Base-by-base conservation (phyloP, 2,797 vertebrate genomes). In the Triplophysa yarkandensis region DNA sequence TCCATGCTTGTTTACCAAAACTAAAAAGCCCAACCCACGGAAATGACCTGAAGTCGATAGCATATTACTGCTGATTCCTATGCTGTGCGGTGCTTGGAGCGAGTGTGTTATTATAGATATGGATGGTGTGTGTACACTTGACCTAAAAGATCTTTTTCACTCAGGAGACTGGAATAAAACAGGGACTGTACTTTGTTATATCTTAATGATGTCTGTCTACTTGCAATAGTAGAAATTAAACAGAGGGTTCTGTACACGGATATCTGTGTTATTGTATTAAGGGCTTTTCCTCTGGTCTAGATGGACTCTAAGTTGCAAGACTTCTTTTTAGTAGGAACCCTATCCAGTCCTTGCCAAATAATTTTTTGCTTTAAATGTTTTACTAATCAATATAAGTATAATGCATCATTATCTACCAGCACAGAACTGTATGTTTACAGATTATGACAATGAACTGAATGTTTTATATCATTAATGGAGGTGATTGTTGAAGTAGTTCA, bases 91-190 rank as follows among this genome's bases (percentile, higher is more conserved):
- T 50, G 46, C 41, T 57, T 32, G 13, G 28, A 55, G 46, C 8
- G 34, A 61, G 61, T 60, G 55, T 68, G 23, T 60, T 71, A 34
- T 30, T 30, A 54, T 17, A 77, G 41, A 50, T 17, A 57, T 28
- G 32, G 25, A n/a, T 23, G 8, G 43, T 36, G 28, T 19, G 57
- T 23, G 54, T 74, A 16, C n/a, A 77, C 16, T 60, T 54, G 58
- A 54, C 11, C 55, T 39, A 60, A 63, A 57, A 67, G 4, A 46
- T 60, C 68, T 69, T 41, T 79, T 82, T 34, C n/a, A 72, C 81
- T 82, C 81, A 84, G 81, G 81, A 79, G 71, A 79, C 77, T 75
- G 70, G 67, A 79, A 79, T 80, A 78, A 75, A 74, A 66, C 11
- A 69, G 69, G 63, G 57, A 62, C 19, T 68, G 14, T 54, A 63